Evolutionary conservation across 23 tunicate genomes (phyloP), one percentile per base, ranked within the genome.

Genomic region (Oikopleura albicans): DNA sequence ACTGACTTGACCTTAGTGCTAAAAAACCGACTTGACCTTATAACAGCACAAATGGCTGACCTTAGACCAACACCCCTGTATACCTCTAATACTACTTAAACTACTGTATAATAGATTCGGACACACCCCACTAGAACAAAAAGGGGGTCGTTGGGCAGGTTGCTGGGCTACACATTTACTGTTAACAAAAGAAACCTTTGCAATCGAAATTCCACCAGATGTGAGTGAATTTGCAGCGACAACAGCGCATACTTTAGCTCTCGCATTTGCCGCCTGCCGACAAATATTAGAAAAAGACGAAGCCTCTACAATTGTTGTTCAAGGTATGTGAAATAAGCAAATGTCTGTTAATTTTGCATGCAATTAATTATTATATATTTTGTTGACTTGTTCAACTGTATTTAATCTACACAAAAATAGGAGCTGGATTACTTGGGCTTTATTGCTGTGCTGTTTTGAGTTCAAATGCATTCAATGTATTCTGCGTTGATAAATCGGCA

Each of bases 401-500:
- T n/a, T n/a, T n/a, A n/a, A n/a, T n/a, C n/a, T n/a, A n/a, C n/a
- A n/a, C n/a, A n/a, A n/a, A n/a, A n/a, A n/a, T n/a, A 71, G 79
- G 79, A 34, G 79, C 79, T 4, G 79, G 79, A 16, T 31, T 71
- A 71, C 79, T 71, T 71, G 79, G 79, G 37, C 79, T 71, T 31
- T 71, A 71, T 37, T 71, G 79, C 35, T 16, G 79, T 29, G 79
- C 79, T 12, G 31, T 71, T 12, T 37, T 71, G 4, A 71, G 79
- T 31, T 29, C 34, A 2, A 34, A 71, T 31, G 79, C 79, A 29
- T 71, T 71, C 37, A 16, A 4, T 31, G 79, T 71, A 12, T 71
- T 71, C 37, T 27, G 33, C 79, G 35, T 29, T 12, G 79, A 71
- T 12, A 71, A 71, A 71, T 71, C 79, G 33, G 27, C 79, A 34